Base-by-base conservation (phyloP, 1,140 invertebrate species). In the Leptinotarsa lineolata region DNA sequence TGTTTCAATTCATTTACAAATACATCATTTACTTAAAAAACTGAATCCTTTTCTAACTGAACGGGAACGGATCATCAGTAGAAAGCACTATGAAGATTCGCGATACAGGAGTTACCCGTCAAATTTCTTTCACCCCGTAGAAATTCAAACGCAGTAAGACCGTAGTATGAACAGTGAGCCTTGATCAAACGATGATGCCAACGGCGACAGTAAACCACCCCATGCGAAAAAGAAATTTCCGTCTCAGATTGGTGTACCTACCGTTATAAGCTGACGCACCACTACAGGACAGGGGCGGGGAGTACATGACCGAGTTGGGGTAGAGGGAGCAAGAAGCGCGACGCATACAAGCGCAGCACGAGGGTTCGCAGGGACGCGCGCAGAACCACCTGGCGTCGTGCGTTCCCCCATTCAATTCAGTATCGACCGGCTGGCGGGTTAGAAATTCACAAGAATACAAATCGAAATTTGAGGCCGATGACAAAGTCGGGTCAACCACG, bases 311-410 rank as follows among this genome's bases (percentile, higher is more conserved):
- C 48, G n/a, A 54, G 48, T 54, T 54, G 60, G 61, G 59, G 21
- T 13, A 64, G 71, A 67, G 61, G 71, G 71, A 72, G 64, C 58
- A 70, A 74, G 70, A 68, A 71, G 63, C 68, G 72, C 68, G 70
- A 77, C 74, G 76, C 72, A 72, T 72, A 61, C 74, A 72, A 69
- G 80, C 80, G 80, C 82, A 83, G 78, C 82, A 83, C 83, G 81
- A 83, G 83, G 81, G 78, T 77, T 73, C 69, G 71, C 75, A 72
- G 77, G 78, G 76, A 76, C 80, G 77, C 82, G 82, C 83, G 81
- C 78, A 83, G 68, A 82, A 83, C 82, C 83, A 84, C 83, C 83
- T 84, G 83, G 83, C 82, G 81, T 81, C 82, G 81, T 79, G 75
- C 79, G 79, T 78, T 83, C 80, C 82, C 82, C 81, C 80, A 83